Conservation (phyloP, 2,888 invertebrate genomes). For the Scaptomyza cyrtandrae region DNA sequence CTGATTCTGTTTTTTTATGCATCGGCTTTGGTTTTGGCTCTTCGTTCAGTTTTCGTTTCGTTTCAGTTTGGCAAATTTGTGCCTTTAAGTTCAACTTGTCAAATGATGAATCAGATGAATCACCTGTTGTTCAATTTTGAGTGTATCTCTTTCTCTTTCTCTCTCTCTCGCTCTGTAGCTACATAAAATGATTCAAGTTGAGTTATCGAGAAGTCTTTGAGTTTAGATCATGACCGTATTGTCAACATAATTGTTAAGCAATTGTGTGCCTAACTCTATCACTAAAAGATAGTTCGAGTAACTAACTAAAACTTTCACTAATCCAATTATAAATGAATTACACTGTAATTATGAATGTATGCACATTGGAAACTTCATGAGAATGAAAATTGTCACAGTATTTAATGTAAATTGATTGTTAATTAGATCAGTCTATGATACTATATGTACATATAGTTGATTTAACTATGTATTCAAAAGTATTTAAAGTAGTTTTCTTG, state of each 20-base stretch:
- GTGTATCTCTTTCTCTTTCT: background rate
- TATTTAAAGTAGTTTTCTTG: background rate
- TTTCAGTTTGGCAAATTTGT: slow-evolving; percentile 29
- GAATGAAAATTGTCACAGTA: slow-evolving; percentile 11
- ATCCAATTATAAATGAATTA: too few species aligned
- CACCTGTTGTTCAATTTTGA: slow-evolving; percentile 45
- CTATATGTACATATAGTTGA: too few species aligned
- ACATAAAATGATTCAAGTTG: slow-evolving; percentile 37
- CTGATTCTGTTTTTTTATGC: slow-evolving; percentile 9
- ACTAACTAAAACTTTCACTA: too few species aligned
- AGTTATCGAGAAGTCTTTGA: background rate
- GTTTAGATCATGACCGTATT: slow-evolving; percentile 18
- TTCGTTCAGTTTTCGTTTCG: slow-evolving; percentile 27
- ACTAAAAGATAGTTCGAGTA: slow-evolving; percentile 10
- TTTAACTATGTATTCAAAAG: background rate
- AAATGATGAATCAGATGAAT: slow-evolving; percentile 46
- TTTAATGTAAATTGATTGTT: slow-evolving; percentile 15
- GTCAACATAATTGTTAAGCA: background rate
- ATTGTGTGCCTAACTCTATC: slow-evolving; percentile 25
- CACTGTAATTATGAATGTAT: slow-evolving; percentile 7
- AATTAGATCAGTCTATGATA: background rate
- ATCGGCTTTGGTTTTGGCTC: too few species aligned
- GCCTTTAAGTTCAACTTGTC: slow-evolving; percentile 52
- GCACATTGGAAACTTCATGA: slow-evolving; percentile 6
- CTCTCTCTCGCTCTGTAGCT: background rate